These are phyloP conservation scores for Drosophila burlai DNA, from an alignment of 1,140 invertebrate genomes.

Conservation along the genomic window DNA sequence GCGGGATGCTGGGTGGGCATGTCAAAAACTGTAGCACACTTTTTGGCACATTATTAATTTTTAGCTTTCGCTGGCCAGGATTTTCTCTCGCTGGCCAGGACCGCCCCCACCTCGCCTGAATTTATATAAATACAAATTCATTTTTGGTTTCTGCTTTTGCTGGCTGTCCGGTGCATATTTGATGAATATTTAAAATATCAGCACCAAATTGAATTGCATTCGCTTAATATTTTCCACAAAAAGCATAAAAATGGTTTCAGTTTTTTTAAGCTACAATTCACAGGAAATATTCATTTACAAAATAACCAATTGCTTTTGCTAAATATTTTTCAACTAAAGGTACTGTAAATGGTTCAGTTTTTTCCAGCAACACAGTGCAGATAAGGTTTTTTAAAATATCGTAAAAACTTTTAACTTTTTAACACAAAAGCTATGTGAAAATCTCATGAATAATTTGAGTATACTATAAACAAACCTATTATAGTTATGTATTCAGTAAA, in stretches of 20 bases:
- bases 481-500: background rate
- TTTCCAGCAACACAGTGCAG: background rate
- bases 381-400: background rate
- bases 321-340: background rate
- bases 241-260: conserved; percentile 5
- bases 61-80: conserved; percentile 48
- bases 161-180: conserved; percentile 44
- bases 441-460: conserved; percentile 8
- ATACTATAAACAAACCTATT: conserved; percentile 2
- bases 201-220: conserved; percentile 42
- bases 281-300: conserved; percentile 1
- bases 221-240: conserved; percentile 12
- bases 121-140: conserved; percentile 30
- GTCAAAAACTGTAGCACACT: conserved; percentile 64
- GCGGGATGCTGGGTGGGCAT: conserved; percentile 6
- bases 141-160: conserved; percentile 33
- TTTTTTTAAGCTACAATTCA: background rate
- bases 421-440: background rate
- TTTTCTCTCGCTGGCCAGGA: conserved; percentile 16
- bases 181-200: conserved; percentile 52
- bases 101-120: too few relatives aligned
- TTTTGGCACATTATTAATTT: conserved; percentile 69
- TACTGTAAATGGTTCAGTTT: background rate
- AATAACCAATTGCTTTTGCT: conserved; percentile 7
- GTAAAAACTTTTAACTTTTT: background rate